phyloP scores from a whole-genome alignment of 2,113 vertebrate genomes.

The Xenopus tropicalis region UCB_Xtro_10.0 CM004451.2:35550501-35551000 shows the following conservation, averaged over 20 bases:
- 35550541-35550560: constrained; percentile 58
- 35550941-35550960: too few species aligned
- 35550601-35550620: constrained; percentile 84
- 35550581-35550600: constrained; percentile 84
- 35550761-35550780: constrained; percentile 65
- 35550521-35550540: constrained; percentile 54
- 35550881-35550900: too few species aligned
- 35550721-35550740: constrained; percentile 90
- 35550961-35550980: too few species aligned
- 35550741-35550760: constrained; percentile 81
- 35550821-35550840: too few species aligned
- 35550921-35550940: too few species aligned
- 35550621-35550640: constrained; percentile 82
- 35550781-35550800: too few species aligned
- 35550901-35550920: too few species aligned
- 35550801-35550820: too few species aligned
- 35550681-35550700: constrained; percentile 85
- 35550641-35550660: constrained; percentile 88
- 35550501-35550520: constrained; percentile 48
- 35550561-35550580: constrained; percentile 77
- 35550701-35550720: constrained; percentile 90
- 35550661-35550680: constrained; percentile 86
- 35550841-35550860: too few species aligned
- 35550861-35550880: too few species aligned
- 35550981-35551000: too few species aligned